Evolutionary conservation across 2,113 vertebrate genomes (phyloP).

Genomic region (Siniperca knerii): DNA sequence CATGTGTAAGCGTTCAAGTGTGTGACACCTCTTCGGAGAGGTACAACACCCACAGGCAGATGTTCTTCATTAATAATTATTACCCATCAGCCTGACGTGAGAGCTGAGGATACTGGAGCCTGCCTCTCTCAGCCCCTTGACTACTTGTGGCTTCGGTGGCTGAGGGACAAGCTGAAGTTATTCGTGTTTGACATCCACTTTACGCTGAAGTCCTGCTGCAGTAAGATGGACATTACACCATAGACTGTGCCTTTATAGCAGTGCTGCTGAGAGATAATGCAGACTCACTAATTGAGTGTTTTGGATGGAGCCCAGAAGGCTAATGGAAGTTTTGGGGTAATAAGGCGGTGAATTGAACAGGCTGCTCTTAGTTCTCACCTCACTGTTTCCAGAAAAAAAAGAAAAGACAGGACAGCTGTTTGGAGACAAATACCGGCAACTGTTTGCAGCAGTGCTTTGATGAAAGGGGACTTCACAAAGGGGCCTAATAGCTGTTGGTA

Average conservation of each 20-base stretch:
- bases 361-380: conserved; percentile 46
- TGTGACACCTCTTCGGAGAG: conserved; percentile 30
- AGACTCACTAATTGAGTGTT: conserved; percentile 62
- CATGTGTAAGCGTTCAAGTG: conserved; percentile 13
- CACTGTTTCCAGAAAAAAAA: conserved; percentile 31
- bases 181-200: conserved; percentile 25
- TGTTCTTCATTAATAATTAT: conserved; percentile 68
- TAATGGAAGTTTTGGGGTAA: conserved; percentile 68
- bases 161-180: conserved; percentile 20
- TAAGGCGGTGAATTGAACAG: conserved; percentile 66
- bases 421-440: conserved; percentile 40
- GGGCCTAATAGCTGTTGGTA: conserved; percentile 13
- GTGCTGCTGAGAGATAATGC: conserved; percentile 40
- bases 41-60: conserved; percentile 50
- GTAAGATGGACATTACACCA: conserved; percentile 9
- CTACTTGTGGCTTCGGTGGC: neutral
- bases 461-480: conserved; percentile 25
- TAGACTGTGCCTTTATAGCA: neutral
- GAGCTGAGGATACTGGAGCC: conserved; percentile 16
- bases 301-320: conserved; percentile 42
- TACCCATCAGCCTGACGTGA: conserved; percentile 29
- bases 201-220: neutral
- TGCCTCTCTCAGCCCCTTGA: conserved; percentile 6
- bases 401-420: conserved; percentile 23
- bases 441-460: conserved; percentile 34